A percentile compares a stretch with the other conserved stretches of the same genome.
phyloP scores from a whole-genome alignment of 2,888 invertebrate genomes.

The Andricus curvator region DNA sequence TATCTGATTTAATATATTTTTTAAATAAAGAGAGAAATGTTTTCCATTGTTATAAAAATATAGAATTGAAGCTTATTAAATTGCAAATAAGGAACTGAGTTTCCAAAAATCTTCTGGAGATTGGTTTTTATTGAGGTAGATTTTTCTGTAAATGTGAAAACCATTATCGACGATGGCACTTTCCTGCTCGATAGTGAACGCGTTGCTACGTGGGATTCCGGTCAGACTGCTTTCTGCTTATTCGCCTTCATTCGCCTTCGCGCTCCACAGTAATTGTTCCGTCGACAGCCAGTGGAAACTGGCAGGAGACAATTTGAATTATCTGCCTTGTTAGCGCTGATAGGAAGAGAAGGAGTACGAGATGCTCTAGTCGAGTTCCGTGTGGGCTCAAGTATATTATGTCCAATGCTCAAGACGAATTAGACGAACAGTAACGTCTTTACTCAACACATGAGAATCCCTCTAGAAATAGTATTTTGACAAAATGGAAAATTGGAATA shows the following conservation, averaged over 20 bases:
- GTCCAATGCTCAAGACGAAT: neutral
- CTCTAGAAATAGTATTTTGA: neutral
- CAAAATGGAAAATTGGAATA: neutral
- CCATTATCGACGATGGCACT: slow-evolving; percentile 12
- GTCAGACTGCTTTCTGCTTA: slow-evolving; percentile 53
- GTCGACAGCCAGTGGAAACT: slow-evolving; percentile 51
- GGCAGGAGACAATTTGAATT: slow-evolving; percentile 62
- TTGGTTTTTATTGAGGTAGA: neutral
- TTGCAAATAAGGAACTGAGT: neutral
- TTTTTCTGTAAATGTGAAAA: neutral
- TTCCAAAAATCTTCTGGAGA: neutral
- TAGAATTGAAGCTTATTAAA: neutral
- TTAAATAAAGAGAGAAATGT: too few species aligned
- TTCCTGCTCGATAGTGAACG: neutral
- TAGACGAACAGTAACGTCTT: neutral
- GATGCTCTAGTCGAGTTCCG: slow-evolving; percentile 2
- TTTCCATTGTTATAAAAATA: neutral
- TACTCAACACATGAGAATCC: neutral
- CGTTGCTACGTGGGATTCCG: slow-evolving; percentile 57
- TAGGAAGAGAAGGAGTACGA: slow-evolving; percentile 53
- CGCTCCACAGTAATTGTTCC: slow-evolving; percentile 57
- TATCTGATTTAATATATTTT: too few species aligned
- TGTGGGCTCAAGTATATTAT: neutral
- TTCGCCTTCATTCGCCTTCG: slow-evolving; percentile 53
- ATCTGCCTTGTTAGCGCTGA: slow-evolving; percentile 67